Conservation (phyloP, 2,113 vertebrate species). For the Calypte anna region DNA sequence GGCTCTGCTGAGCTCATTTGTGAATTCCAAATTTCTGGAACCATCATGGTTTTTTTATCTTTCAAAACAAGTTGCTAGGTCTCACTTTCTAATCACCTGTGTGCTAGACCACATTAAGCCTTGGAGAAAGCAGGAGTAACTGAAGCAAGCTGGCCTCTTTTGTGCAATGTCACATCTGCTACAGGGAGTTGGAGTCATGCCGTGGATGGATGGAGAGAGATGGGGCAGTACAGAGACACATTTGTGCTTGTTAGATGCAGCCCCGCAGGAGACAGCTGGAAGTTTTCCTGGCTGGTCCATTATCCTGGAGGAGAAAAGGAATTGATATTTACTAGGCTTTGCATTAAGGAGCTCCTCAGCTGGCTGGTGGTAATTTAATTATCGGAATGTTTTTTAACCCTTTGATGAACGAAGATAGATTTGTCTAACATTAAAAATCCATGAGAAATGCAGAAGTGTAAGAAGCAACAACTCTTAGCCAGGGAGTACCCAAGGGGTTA, state of each 20-base stretch:
- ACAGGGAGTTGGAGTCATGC: background rate
- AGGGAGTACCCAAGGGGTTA: background rate
- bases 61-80: background rate
- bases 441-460: background rate
- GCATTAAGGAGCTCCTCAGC: background rate
- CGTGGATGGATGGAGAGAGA: background rate
- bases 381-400: slow-evolving; percentile 49
- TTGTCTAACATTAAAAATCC: background rate
- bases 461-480: background rate
- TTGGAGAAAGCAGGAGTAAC: background rate
- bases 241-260: background rate
- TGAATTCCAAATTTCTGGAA: background rate
- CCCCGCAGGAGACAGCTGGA: background rate
- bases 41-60: background rate
- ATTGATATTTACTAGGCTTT: background rate
- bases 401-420: slow-evolving; percentile 1
- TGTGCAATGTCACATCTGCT: background rate
- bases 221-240: background rate
- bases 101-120: background rate
- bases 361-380: slow-evolving; percentile 41
- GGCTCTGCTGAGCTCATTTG: background rate
- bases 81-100: background rate
- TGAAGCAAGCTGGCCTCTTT: background rate
- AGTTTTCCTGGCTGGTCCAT: background rate
- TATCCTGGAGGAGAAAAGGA: slow-evolving; percentile 5